Evolutionary conservation across 2,797 vertebrate species (phyloP).

Genomic region (Melopsittacus undulatus): DNA sequence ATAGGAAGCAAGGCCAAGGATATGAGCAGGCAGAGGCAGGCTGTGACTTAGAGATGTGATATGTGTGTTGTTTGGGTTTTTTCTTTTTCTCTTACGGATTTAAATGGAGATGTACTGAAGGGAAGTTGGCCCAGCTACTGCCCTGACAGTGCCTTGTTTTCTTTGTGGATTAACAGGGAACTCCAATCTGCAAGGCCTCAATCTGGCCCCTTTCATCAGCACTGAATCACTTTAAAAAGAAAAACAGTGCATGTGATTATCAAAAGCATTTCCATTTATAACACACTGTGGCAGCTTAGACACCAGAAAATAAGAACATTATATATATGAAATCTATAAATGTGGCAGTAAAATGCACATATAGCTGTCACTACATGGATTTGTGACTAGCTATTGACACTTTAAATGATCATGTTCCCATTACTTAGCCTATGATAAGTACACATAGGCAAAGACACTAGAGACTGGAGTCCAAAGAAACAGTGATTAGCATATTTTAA

Average conservation of each 20-base stretch:
- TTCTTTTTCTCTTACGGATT: neutral
- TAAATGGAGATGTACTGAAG: neutral
- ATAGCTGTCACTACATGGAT: neutral
- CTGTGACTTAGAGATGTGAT: neutral
- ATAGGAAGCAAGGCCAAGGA: neutral
- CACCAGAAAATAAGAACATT: neutral
- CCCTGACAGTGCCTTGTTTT: neutral
- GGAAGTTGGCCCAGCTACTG: neutral
- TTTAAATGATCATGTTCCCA: neutral
- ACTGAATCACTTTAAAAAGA: neutral
- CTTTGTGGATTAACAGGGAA: neutral
- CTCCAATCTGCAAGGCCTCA: neutral
- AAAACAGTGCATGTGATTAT: neutral
- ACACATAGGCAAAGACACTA: neutral
- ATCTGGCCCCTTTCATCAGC: neutral
- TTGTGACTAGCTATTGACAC: neutral
- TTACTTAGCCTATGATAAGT: neutral
- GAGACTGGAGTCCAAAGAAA: neutral
- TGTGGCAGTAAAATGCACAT: neutral
- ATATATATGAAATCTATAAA: neutral
- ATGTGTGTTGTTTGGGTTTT: rapidly evolving
- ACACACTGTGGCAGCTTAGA: neutral
- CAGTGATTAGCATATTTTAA: neutral
- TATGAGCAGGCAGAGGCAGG: neutral
- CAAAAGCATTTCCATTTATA: neutral